Evolutionary conservation across 2,888 invertebrate species (phyloP).

Genomic region (Endotricha flammealis): DNA sequence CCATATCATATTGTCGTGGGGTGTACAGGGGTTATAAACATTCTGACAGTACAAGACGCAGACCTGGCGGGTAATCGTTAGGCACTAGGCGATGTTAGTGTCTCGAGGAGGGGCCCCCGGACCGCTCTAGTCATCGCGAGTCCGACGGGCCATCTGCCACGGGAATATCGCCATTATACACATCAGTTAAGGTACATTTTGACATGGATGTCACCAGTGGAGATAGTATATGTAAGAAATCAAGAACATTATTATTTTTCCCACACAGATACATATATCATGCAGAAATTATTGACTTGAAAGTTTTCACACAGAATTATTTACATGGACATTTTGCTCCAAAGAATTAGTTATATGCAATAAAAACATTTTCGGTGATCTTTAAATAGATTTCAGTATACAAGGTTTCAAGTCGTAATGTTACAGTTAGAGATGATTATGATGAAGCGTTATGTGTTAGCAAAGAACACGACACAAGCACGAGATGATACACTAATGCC

Average conservation of each 20-base stretch:
- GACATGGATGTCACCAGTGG: conserved; percentile 1
- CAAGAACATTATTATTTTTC: background rate
- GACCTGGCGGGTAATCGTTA: conserved; percentile 61
- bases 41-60: conserved; percentile 47
- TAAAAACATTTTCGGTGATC: too few species aligned
- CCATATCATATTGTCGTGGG: too few species aligned
- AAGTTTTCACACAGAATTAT: too few species aligned
- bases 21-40: conserved; percentile 30
- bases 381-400: conserved; percentile 10
- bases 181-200: conserved; percentile 4
- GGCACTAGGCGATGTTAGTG: conserved; percentile 62
- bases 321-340: too few species aligned
- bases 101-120: conserved; percentile 62
- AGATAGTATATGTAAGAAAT: background rate
- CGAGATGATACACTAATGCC: conserved; percentile 27
- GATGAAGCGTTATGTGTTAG: conserved; percentile 59
- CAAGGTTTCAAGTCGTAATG: conserved; percentile 20
- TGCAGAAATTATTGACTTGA: too few species aligned
- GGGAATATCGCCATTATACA: conserved; percentile 29
- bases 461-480: conserved; percentile 57
- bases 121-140: conserved; percentile 76
- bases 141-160: conserved; percentile 64
- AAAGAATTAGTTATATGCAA: too few species aligned
- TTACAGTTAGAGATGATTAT: conserved; percentile 38
- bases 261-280: background rate